These are phyloP conservation scores for Vultur gryphus DNA, from an alignment of 2,797 vertebrate genomes.

Conservation along the genomic window DNA sequence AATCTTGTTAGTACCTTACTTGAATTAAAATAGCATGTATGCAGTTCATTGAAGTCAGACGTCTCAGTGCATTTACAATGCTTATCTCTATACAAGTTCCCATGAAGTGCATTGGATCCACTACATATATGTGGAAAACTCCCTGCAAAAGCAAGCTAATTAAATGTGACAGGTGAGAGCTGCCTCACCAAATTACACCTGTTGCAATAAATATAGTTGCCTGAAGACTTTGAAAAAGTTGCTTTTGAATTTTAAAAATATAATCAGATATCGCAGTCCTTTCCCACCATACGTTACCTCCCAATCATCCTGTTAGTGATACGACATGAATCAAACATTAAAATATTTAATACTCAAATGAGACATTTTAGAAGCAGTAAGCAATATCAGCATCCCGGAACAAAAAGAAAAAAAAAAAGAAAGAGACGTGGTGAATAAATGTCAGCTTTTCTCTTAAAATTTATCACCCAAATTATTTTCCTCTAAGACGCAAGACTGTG, in stretches of 20 bases:
- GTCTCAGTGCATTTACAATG: not conserved
- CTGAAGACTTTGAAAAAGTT: not conserved
- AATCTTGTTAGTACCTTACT: not conserved
- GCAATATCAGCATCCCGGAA: not conserved
- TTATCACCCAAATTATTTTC: not conserved
- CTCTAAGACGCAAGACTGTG: not conserved
- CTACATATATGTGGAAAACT: not conserved
- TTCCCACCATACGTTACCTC: not conserved
- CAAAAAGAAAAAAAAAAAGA: not conserved
- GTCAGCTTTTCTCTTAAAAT: not conserved
- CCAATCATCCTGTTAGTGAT: not conserved
- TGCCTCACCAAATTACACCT: not conserved
- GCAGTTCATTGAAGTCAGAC: not conserved
- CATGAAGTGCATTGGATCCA: not conserved
- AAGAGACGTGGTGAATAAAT: not conserved
- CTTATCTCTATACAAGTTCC: not conserved
- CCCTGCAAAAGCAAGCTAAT: not conserved
- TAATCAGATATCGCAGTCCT: not conserved
- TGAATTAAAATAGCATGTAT: not conserved
- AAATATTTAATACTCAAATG: not conserved
- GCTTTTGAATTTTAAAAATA: not conserved
- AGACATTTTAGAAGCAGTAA: not conserved
- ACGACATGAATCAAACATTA: not conserved
- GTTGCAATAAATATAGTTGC: not conserved
- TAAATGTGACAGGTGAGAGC: not conserved